Conservation (phyloP, 2,113 vertebrate genomes). For the Charina bottae region DNA sequence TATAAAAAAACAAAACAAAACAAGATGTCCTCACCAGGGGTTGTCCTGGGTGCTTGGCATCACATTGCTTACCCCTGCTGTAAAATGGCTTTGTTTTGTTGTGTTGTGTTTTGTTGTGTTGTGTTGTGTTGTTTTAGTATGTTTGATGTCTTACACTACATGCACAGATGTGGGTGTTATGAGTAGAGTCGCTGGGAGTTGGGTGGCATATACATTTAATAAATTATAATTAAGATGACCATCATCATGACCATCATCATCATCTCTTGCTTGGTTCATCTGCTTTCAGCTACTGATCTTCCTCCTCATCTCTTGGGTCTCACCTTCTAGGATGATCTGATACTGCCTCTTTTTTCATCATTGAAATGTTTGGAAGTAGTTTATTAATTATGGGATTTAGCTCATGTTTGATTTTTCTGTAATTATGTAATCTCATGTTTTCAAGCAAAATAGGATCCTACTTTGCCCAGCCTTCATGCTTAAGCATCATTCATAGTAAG, state of each 20-base stretch:
- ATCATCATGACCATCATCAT: too few relatives aligned
- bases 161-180: not conserved
- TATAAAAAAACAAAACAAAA: not conserved
- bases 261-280: not conserved
- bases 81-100: too few relatives aligned
- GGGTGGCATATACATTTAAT: too few relatives aligned
- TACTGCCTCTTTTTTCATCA: too few relatives aligned
- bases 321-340: too few relatives aligned
- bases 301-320: not conserved
- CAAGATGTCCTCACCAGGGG: not conserved
- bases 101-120: too few relatives aligned
- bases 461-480: not conserved
- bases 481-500: not conserved
- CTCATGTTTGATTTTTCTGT: not conserved
- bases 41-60: not conserved
- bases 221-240: too few relatives aligned
- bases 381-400: not conserved
- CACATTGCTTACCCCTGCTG: not conserved
- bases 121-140: not conserved
- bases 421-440: not conserved
- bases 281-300: not conserved
- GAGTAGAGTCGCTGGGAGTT: too few relatives aligned
- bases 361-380: not conserved
- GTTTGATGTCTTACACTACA: too few relatives aligned
- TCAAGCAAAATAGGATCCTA: not conserved